Evolutionary conservation across 2,888 invertebrate genomes (phyloP).

Genomic region (Zygothrica quintamaculata): DNA sequence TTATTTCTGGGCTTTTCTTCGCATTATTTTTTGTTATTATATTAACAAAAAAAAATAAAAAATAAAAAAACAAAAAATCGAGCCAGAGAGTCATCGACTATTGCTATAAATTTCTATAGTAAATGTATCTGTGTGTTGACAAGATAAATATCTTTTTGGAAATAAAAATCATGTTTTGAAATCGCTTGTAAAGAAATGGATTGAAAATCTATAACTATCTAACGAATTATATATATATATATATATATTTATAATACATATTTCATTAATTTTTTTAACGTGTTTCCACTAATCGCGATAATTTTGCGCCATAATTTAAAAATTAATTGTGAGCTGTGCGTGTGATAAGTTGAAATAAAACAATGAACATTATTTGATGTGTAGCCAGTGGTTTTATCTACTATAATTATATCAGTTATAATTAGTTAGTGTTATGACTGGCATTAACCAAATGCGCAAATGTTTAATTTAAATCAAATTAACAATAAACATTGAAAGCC

Average conservation of each 20-base stretch:
- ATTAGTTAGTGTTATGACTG: conserved; percentile 23
- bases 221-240: conserved; percentile 14
- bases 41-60: conserved; percentile 8
- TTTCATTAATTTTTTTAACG: no score
- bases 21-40: conserved; percentile 17
- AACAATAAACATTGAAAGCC: no score
- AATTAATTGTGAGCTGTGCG: conserved; percentile 44
- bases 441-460: neutral
- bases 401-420: conserved; percentile 13
- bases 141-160: conserved; percentile 31
- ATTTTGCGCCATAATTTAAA: conserved; percentile 9
- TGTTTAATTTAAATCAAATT: no score
- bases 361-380: conserved; percentile 7
- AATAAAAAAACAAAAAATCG: neutral
- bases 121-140: neutral
- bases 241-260: no score
- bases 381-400: neutral
- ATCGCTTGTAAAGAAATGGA: conserved; percentile 19
- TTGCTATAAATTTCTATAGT: neutral
- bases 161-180: conserved; percentile 60
- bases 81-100: no score
- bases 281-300: conserved; percentile 35
- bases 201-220: conserved; percentile 14
- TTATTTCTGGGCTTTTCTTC: conserved; percentile 25
- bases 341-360: conserved; percentile 53